Percentiles rank a stretch among this genome's conserved stretches.
These are phyloP conservation scores for Polypterus senegalus DNA, from an alignment of 2,113 vertebrate genomes.

Conservation along the genomic window DNA sequence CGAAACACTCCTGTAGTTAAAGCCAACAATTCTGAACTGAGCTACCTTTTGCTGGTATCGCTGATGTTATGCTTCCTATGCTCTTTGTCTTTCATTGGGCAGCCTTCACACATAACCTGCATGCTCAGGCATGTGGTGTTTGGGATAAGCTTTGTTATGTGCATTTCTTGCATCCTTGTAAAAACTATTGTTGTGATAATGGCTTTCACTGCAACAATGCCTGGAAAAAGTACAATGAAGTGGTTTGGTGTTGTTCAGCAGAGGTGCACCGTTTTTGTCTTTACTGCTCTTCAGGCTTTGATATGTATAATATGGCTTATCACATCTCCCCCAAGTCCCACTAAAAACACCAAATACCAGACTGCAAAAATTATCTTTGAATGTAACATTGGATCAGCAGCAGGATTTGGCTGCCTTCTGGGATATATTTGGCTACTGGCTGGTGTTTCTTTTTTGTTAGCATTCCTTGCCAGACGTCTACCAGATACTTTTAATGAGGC, in stretches of 20 bases:
- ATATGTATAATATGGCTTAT: conserved; percentile 14
- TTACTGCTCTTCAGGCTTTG: neutral
- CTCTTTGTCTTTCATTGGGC: conserved; percentile 6
- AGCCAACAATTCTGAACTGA: conserved; percentile 12
- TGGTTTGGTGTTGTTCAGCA: too few species aligned
- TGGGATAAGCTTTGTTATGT: too few species aligned
- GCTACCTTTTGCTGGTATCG: conserved; percentile 9
- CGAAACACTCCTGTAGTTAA: conserved; percentile 11
- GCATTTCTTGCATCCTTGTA: too few species aligned
- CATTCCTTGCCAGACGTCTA: conserved; percentile 15
- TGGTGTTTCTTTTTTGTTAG: conserved; percentile 8
- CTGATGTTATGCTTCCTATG: conserved; percentile 10
- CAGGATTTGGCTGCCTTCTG: conserved; percentile 3
- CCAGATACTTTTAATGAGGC: conserved; percentile 14
- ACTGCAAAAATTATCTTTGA: neutral
- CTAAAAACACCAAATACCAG: neutral
- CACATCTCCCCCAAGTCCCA: conserved; percentile 16
- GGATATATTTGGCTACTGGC: conserved; percentile 11
- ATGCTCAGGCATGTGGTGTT: too few species aligned
- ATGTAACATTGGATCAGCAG: conserved; percentile 11
- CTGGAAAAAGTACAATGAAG: too few species aligned
- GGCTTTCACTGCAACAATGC: too few species aligned
- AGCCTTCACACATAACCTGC: too few species aligned
- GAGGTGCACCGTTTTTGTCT: too few species aligned
- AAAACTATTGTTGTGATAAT: too few species aligned